phyloP scores from a whole-genome alignment of 2,113 vertebrate species.

The Barnardius zonarius region DNA sequence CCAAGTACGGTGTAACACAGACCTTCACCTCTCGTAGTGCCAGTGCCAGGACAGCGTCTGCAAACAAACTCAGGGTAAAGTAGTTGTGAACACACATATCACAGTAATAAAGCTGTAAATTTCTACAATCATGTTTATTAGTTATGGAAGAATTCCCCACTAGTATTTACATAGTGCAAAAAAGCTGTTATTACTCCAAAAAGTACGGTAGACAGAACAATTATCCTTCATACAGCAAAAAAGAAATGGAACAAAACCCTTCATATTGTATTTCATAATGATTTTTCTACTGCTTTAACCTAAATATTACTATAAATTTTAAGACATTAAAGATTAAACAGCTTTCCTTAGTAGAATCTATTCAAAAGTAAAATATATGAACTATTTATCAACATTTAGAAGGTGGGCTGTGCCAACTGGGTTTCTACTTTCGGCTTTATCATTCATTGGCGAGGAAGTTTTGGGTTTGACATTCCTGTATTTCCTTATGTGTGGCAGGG shows the following conservation, averaged over 20 bases:
- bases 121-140: slow-evolving; percentile 89
- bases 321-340: slow-evolving; percentile 77
- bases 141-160: slow-evolving; percentile 83
- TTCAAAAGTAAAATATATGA: slow-evolving; percentile 57
- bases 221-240: slow-evolving; percentile 77
- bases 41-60: background rate
- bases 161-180: slow-evolving; percentile 98
- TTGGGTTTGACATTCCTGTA: background rate
- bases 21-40: background rate
- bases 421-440: slow-evolving; percentile 38
- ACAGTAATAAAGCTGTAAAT: background rate
- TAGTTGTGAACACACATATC: background rate
- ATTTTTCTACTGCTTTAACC: slow-evolving; percentile 71
- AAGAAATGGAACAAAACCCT: slow-evolving; percentile 68
- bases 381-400: slow-evolving; percentile 70
- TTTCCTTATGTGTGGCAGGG: background rate
- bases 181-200: slow-evolving; percentile 82
- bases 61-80: background rate
- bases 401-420: slow-evolving; percentile 72
- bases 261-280: slow-evolving; percentile 67
- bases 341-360: slow-evolving; percentile 70
- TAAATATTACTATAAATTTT: slow-evolving; percentile 64
- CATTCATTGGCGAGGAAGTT: slow-evolving; percentile 3
- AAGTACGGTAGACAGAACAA: slow-evolving; percentile 71
- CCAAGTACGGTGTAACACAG: background rate